Conservation (phyloP, 1,140 invertebrate genomes). For the Matsumurasca onukii region DNA sequence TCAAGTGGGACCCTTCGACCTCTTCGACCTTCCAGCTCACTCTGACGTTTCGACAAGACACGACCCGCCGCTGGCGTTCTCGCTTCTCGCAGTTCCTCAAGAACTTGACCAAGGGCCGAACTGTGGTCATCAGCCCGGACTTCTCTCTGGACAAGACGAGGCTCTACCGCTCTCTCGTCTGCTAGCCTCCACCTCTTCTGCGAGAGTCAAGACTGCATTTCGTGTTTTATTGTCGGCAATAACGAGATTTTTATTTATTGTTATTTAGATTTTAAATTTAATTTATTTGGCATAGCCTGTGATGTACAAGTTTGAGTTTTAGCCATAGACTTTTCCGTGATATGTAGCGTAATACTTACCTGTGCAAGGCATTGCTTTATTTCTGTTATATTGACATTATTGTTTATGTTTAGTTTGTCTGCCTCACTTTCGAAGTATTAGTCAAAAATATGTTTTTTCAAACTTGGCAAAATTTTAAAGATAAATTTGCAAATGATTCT, state of each 20-base stretch:
- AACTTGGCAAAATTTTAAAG: too few species aligned
- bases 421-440: too few species aligned
- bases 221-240: too few species aligned
- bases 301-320: not conserved
- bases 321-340: not conserved
- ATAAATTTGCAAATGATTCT: too few species aligned
- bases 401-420: too few species aligned
- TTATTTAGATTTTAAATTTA: not conserved
- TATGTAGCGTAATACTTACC: too few species aligned
- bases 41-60: constrained; percentile 77
- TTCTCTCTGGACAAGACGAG: constrained; percentile 85
- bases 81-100: constrained; percentile 81
- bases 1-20: constrained; percentile 79
- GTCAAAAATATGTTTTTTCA: too few species aligned
- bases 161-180: constrained; percentile 60
- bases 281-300: not conserved
- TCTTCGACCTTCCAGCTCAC: constrained; percentile 84
- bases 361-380: too few species aligned
- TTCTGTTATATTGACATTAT: too few species aligned
- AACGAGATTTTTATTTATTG: not conserved
- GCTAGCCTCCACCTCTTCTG: not conserved
- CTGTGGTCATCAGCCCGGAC: constrained; percentile 78
- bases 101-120: constrained; percentile 77
- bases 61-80: constrained; percentile 72
- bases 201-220: too few species aligned